Conservation (phyloP, 2,113 vertebrate genomes). For the Antennarius striatus region DNA sequence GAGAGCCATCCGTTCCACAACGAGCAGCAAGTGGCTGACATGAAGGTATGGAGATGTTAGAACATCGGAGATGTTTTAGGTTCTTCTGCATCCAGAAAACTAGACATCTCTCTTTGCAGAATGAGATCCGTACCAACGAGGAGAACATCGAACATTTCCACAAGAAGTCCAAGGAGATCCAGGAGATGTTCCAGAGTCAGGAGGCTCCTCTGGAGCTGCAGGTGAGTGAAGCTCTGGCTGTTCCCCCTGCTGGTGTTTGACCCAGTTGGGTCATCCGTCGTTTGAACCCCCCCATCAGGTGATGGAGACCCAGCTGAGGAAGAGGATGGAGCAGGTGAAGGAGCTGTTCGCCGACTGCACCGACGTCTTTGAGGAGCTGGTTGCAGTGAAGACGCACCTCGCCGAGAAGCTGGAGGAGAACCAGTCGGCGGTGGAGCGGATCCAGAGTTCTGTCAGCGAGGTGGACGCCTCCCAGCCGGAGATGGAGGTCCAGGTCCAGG, state of each 20-base stretch:
- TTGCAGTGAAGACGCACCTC: slow-evolving; percentile 74
- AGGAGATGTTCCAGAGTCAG: slow-evolving; percentile 86
- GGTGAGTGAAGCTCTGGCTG: slow-evolving; percentile 67
- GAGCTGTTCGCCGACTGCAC: slow-evolving; percentile 77
- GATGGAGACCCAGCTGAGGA: slow-evolving; percentile 77
- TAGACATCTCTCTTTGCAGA: slow-evolving; percentile 67
- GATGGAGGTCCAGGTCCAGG: slow-evolving; percentile 66
- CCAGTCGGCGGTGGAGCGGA: slow-evolving; percentile 58
- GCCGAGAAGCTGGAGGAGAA: slow-evolving; percentile 68
- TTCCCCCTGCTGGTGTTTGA: neutral
- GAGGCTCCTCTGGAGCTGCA: slow-evolving; percentile 92
- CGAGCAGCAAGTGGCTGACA: slow-evolving; percentile 76
- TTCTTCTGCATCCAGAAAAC: neutral
- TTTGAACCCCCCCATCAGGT: slow-evolving; percentile 38
- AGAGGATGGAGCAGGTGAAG: slow-evolving; percentile 80
- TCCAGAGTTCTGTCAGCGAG: slow-evolving; percentile 58
- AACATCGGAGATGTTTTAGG: too few relatives aligned
- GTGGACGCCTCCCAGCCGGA: slow-evolving; percentile 42
- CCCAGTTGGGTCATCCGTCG: neutral
- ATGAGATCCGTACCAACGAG: slow-evolving; percentile 83
- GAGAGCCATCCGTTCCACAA: slow-evolving; percentile 73
- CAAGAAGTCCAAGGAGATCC: slow-evolving; percentile 85
- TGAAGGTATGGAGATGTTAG: slow-evolving; percentile 78
- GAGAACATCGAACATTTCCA: slow-evolving; percentile 85
- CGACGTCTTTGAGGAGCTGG: slow-evolving; percentile 77